phyloP scores from a whole-genome alignment of 2,797 vertebrate genomes.

The Simalia tracyae region DNA sequence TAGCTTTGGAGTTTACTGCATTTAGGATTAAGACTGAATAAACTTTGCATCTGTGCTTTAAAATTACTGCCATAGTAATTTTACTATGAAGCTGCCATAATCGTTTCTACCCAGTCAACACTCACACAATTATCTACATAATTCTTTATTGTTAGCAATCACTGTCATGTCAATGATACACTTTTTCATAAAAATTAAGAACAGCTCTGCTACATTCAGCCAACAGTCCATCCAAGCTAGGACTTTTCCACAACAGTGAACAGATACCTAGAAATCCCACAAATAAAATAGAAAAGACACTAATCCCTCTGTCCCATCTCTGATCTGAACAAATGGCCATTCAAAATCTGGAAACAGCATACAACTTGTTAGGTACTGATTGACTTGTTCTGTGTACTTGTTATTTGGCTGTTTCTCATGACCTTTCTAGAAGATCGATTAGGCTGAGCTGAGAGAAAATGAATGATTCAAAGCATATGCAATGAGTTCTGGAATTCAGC shows the following conservation, averaged over 20 bases:
- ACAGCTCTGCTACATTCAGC: not conserved
- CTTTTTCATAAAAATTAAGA: not conserved
- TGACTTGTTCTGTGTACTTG: not conserved
- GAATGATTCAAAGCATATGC: not conserved
- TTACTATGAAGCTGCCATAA: not conserved
- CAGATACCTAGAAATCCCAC: not conserved
- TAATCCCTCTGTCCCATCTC: not conserved
- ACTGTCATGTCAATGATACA: not conserved
- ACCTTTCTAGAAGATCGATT: not conserved
- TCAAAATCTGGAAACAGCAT: not conserved
- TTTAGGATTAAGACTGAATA: not conserved
- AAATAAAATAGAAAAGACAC: not conserved
- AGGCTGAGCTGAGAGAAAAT: not conserved
- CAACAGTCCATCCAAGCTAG: not conserved
- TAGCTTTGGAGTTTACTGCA: not conserved
- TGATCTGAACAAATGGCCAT: not conserved
- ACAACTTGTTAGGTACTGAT: not conserved
- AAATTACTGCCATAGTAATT: not conserved
- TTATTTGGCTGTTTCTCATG: not conserved
- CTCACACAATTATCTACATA: not conserved
- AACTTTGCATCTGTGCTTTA: not conserved
- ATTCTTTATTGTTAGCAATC: not conserved
- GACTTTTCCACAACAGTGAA: not conserved
- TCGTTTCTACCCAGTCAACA: not conserved
- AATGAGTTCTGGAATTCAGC: not conserved